Conservation (phyloP, 2,113 vertebrate genomes). For the Microtus pennsylvanicus region DNA sequence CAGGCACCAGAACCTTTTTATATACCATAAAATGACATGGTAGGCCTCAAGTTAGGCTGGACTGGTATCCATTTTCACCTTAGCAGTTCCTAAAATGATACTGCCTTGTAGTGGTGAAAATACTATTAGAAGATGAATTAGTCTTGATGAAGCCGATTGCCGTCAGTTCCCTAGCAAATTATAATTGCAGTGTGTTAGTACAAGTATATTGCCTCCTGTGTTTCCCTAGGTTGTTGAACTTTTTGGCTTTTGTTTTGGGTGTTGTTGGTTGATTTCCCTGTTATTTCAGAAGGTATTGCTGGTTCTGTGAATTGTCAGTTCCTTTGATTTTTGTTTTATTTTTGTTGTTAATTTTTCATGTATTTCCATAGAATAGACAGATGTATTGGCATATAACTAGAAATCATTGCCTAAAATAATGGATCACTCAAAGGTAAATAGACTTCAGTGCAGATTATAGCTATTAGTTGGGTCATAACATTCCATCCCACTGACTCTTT, state of each 20-base stretch:
- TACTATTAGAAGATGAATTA: not conserved
- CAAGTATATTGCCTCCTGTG: not conserved
- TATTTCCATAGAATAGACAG: not conserved
- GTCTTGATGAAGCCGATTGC: not conserved
- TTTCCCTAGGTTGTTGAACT: not conserved
- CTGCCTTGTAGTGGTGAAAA: not conserved
- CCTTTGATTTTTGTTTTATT: not conserved
- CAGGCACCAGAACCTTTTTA: not conserved
- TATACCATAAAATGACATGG: not conserved
- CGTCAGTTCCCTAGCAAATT: not conserved
- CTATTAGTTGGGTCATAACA: not conserved
- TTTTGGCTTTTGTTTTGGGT: not conserved
- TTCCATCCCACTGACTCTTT: not conserved
- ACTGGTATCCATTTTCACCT: not conserved
- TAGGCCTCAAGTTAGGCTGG: not conserved
- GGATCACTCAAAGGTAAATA: not conserved
- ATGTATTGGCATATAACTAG: constrained; percentile 22
- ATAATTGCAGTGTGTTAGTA: not conserved
- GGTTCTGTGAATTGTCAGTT: not conserved
- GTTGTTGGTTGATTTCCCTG: not conserved
- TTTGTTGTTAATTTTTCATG: not conserved
- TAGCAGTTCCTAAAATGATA: not conserved
- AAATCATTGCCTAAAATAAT: not conserved
- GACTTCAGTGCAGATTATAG: not conserved
- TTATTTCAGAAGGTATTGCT: not conserved